These are phyloP conservation scores for Aleiodes leptofemur DNA, from an alignment of 2,888 invertebrate genomes.

Conservation along the genomic window DNA sequence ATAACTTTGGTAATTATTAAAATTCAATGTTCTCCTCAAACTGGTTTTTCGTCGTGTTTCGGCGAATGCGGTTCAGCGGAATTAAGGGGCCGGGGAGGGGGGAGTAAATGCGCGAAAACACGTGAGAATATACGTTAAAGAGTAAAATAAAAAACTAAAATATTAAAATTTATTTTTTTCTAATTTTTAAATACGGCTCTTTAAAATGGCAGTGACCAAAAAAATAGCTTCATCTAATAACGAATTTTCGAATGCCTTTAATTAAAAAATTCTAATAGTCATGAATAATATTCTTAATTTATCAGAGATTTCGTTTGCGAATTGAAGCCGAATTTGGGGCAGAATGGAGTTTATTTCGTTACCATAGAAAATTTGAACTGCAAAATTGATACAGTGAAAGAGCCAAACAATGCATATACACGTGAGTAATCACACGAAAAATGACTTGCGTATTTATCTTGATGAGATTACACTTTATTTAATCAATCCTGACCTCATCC, in stretches of 20 bases:
- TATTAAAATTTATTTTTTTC: too few relatives aligned
- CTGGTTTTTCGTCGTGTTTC: too few relatives aligned
- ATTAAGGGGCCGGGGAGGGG: too few relatives aligned
- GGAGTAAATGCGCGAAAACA: too few relatives aligned
- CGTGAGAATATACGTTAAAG: too few relatives aligned
- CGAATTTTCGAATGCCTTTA: neutral
- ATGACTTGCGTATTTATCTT: neutral
- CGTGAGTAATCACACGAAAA: constrained; percentile 77
- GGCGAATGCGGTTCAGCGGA: too few relatives aligned
- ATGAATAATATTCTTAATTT: constrained; percentile 37
- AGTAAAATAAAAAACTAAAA: too few relatives aligned
- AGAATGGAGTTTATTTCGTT: constrained; percentile 85
- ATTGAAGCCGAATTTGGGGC: constrained; percentile 78
- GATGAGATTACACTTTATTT: constrained; percentile 9
- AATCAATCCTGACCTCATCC: constrained; percentile 8
- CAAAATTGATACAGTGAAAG: constrained; percentile 77
- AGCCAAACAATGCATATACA: constrained; percentile 84
- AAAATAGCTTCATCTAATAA: too few relatives aligned
- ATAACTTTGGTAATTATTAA: too few relatives aligned
- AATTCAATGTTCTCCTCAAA: too few relatives aligned
- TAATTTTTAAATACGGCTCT: too few relatives aligned
- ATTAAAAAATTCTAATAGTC: constrained; percentile 16
- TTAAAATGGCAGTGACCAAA: too few relatives aligned
- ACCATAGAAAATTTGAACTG: constrained; percentile 78
- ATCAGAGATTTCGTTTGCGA: constrained; percentile 80